Evolutionary conservation across 2,888 invertebrate species (phyloP).

Genomic region (Folsomia manolachei): DNA sequence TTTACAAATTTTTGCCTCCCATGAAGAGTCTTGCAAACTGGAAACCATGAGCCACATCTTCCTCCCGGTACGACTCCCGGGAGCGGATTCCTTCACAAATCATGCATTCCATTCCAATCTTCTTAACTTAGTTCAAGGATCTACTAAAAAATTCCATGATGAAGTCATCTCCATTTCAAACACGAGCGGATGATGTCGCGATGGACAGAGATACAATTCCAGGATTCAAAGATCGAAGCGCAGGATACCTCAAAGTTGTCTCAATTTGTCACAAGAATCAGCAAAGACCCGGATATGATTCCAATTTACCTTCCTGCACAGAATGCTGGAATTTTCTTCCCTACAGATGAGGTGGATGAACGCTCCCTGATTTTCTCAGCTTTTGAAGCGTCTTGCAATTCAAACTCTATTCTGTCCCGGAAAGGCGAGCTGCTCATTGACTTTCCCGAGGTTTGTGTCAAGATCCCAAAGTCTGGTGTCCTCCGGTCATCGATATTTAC

Average conservation of each 20-base stretch:
- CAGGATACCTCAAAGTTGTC: background rate
- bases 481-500: constrained; percentile 15
- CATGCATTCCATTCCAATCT: background rate
- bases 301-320: constrained; percentile 24
- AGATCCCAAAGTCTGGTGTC: constrained; percentile 2
- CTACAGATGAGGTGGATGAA: background rate
- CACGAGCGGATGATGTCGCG: background rate
- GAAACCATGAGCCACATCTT: constrained; percentile 5
- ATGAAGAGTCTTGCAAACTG: too few species aligned
- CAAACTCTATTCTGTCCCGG: background rate
- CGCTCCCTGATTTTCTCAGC: constrained; percentile 10
- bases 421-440: background rate
- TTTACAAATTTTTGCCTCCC: too few species aligned
- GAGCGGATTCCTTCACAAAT: background rate
- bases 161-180: background rate
- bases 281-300: constrained; percentile 17
- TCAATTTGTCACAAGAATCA: background rate
- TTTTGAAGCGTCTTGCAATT: constrained; percentile 5
- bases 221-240: background rate
- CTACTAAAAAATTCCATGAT: background rate
- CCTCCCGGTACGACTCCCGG: background rate
- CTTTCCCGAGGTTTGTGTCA: constrained; percentile 9
- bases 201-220: background rate
- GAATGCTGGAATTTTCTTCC: constrained; percentile 24
- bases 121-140: background rate